phyloP scores from a whole-genome alignment of 2,113 vertebrate species.

The Engraulis encrasicolus region DNA sequence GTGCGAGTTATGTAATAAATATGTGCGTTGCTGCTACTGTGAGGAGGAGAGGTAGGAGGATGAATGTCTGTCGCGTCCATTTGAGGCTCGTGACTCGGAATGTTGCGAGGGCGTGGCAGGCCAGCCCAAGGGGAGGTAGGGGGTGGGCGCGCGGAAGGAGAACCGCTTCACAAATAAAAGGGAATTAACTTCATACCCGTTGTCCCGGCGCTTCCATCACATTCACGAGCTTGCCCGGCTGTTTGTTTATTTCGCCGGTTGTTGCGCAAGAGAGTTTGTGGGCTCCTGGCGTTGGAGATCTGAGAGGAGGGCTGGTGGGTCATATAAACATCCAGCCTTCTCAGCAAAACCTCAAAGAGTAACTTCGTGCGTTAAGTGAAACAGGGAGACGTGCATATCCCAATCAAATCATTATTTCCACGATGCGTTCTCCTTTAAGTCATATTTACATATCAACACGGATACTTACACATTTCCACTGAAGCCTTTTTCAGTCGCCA shows the following conservation, averaged over 20 bases:
- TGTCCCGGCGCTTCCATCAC: constrained; percentile 64
- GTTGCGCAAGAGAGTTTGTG: not conserved
- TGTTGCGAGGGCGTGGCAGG: constrained; percentile 91
- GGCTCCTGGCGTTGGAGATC: not conserved
- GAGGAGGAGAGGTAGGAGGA: constrained; percentile 10
- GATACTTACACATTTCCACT: not conserved
- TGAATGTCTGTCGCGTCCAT: constrained; percentile 81
- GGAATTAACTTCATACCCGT: constrained; percentile 79
- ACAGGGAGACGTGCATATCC: not conserved
- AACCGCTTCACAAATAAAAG: constrained; percentile 59
- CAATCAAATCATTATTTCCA: not conserved
- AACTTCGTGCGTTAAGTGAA: not conserved
- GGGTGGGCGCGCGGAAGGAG: constrained; percentile 72
- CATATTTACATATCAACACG: not conserved
- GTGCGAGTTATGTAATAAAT: constrained; percentile 16
- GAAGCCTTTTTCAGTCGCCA: not conserved
- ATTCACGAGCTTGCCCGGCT: constrained; percentile 62
- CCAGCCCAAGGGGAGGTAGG: constrained; percentile 89
- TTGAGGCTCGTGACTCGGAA: constrained; percentile 76
- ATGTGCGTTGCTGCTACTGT: constrained; percentile 13
- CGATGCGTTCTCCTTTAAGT: not conserved
- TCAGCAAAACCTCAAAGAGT: not conserved
- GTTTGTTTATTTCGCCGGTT: constrained; percentile 35
- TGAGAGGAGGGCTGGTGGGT: not conserved
- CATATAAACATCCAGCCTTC: not conserved